A percentile compares a stretch with the other conserved stretches of the same genome.
Evolutionary conservation across 2,888 invertebrate species (phyloP).

Genomic region (Lycaena phlaeas): DNA sequence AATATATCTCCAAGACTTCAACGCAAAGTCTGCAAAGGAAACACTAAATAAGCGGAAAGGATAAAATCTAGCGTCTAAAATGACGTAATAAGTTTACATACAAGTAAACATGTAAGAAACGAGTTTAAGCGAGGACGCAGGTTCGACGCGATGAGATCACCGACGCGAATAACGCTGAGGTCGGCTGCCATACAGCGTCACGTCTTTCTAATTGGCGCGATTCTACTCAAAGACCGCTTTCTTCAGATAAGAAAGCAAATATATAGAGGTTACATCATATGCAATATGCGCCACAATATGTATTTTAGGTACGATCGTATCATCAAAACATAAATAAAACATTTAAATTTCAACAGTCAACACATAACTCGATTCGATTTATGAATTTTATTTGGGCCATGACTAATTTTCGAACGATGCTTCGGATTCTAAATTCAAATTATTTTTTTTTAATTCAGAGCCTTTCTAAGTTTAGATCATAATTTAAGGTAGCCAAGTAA

Average conservation of each 20-base stretch:
- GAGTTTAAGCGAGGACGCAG: conserved; percentile 68
- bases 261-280: background rate
- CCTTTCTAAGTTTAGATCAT: too few relatives aligned
- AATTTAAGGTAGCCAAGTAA: too few relatives aligned
- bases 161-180: conserved; percentile 61
- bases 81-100: conserved; percentile 63
- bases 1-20: too few relatives aligned
- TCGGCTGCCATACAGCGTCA: conserved; percentile 34
- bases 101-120: conserved; percentile 68
- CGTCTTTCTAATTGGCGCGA: conserved; percentile 54
- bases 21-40: too few relatives aligned
- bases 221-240: conserved; percentile 8
- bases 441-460: too few relatives aligned
- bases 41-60: background rate
- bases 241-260: conserved; percentile 4
- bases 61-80: conserved; percentile 8
- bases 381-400: too few relatives aligned
- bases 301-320: background rate
- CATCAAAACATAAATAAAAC: background rate
- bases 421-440: too few relatives aligned
- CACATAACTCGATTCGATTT: background rate
- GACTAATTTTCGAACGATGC: too few relatives aligned
- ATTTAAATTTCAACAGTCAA: background rate
- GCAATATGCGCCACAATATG: background rate
- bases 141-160: conserved; percentile 61